phyloP scores from a whole-genome alignment of 2,888 invertebrate genomes.

The Stenodema calcarata region DNA sequence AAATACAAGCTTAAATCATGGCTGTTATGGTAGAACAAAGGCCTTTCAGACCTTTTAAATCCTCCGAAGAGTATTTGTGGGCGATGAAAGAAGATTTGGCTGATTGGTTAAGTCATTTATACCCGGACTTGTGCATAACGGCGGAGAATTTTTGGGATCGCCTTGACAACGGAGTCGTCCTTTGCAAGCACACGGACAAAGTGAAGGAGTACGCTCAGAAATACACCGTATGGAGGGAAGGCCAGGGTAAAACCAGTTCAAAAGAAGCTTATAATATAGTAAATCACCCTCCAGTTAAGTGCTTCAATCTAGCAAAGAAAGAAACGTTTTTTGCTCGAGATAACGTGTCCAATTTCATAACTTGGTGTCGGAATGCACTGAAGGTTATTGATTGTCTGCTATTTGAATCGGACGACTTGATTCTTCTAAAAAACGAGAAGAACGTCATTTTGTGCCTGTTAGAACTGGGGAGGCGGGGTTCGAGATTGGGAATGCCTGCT shows the following conservation, averaged over 20 bases:
- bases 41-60: conserved; percentile 92
- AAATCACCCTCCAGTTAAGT: conserved; percentile 75
- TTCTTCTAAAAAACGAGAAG: conserved; percentile 93
- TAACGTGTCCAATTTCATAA: conserved; percentile 95
- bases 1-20: conserved; percentile 20
- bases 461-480: conserved; percentile 91
- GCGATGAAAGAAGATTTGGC: conserved; percentile 98
- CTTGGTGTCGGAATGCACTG: conserved; percentile 80
- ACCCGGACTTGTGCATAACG: conserved; percentile 83
- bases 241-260: conserved; percentile 70
- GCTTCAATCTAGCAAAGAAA: conserved; percentile 83
- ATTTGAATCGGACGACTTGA: conserved; percentile 96
- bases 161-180: conserved; percentile 89
- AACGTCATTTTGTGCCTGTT: conserved; percentile 92
- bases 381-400: conserved; percentile 89
- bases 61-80: conserved; percentile 93
- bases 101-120: conserved; percentile 92
- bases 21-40: conserved; percentile 79
- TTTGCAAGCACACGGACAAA: conserved; percentile 95
- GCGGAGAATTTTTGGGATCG: conserved; percentile 92
- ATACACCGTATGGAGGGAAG: conserved; percentile 75
- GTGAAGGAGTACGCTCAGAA: conserved; percentile 83
- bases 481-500: conserved; percentile 86
- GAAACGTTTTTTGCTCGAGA: conserved; percentile 94
- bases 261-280: conserved; percentile 67